Evolutionary conservation across 2,113 vertebrate species (phyloP), one percentile per base, ranked within the genome.

Genomic region (Felis chaus): DNA sequence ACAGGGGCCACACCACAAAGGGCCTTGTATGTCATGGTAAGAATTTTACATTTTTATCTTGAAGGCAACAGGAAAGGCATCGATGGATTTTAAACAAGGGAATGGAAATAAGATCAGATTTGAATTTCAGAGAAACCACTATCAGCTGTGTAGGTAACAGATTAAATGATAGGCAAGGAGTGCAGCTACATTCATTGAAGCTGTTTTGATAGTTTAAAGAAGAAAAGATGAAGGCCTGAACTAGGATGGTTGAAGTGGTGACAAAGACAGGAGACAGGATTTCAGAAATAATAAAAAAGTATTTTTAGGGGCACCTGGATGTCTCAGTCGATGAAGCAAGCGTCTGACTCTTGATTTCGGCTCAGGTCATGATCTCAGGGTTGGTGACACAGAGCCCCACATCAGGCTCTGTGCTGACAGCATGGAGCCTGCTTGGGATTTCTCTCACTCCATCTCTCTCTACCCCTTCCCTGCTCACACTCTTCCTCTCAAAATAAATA

Each of bases 51-150:
- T 71, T 91, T 85, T 95, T 73, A 69, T 53, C 41, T 63, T 87
- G 66, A 95, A 90, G 69, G 45, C 69, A 36, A 25, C 7, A 61
- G 13, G 63, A 9, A 86, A 80, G 33, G 4, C 19, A 78, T 31
- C 53, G 65, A 39, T 21, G 14, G 25, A 21, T 95, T 80, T 93
- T 78, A 80, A 80, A 79, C 9, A 63, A 79, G 57, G 57, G 45
- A 84, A 45, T 57, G 36, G 45, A 91, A 84, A 79, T 68, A 69
- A 31, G 53, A 69, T 71, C n/a, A 55, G 39, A 29, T 92, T 27
- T 92, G 27, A 71, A 87, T 87, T 87, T 80, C 36, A 95, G 65
- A 80, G 73, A 92, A 95, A 86, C 65, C 65, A 80, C 53, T n/a
- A 11, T 69, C 36, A 25, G 16, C 33, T 80, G 33, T 71, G 11